Percentiles rank a stretch among this genome's conserved stretches.
Evolutionary conservation across 2,888 invertebrate species (phyloP).

Genomic region (Pammene aurita): DNA sequence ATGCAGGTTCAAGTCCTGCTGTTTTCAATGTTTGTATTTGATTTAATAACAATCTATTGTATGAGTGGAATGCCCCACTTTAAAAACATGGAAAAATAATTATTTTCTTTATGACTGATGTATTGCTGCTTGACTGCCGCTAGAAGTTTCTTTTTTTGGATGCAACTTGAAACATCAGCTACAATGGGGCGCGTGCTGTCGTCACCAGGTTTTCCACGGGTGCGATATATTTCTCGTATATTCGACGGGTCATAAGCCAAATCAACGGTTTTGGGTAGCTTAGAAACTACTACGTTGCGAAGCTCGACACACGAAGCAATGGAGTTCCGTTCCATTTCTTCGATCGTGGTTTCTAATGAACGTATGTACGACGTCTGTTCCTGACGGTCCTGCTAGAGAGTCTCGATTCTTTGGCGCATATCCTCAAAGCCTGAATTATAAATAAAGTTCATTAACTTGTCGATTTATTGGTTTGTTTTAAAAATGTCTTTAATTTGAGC

Average conservation of each 20-base stretch:
- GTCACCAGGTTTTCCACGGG: too few species aligned
- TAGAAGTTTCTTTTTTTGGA: slow-evolving; percentile 6
- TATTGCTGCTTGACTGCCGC: too few species aligned
- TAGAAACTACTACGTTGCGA: not conserved
- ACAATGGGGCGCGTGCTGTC: slow-evolving; percentile 2
- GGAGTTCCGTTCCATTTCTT: not conserved
- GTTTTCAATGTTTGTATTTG: too few species aligned
- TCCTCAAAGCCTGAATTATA: not conserved
- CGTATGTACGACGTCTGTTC: not conserved
- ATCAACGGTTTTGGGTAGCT: not conserved
- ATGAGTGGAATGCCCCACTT: too few species aligned
- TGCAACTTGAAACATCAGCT: not conserved
- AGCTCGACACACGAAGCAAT: not conserved
- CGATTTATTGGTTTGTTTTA: slow-evolving; percentile 1
- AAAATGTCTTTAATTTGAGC: not conserved
- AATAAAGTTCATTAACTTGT: not conserved
- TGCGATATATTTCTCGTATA: too few species aligned
- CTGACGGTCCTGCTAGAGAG: not conserved
- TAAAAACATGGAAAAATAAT: too few species aligned
- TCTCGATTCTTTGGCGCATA: not conserved
- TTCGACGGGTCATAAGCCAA: not conserved
- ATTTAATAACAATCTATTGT: too few species aligned
- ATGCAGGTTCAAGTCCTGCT: too few species aligned
- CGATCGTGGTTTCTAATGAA: not conserved
- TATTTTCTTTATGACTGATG: too few species aligned